Conservation (phyloP, 2,888 invertebrate genomes). For the Entomobrya proxima region DNA sequence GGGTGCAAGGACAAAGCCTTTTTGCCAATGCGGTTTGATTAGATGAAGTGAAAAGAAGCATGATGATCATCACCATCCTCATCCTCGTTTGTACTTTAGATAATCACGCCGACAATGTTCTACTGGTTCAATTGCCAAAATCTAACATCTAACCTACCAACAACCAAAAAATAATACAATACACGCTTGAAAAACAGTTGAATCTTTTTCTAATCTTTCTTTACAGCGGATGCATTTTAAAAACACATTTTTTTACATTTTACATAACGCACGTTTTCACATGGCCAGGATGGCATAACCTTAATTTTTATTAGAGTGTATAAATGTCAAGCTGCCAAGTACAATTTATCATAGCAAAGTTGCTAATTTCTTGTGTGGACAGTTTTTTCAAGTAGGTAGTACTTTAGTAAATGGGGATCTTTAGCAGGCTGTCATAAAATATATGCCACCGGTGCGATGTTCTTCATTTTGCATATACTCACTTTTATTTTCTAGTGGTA, state of each 20-base stretch:
- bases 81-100: neutral
- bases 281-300: conserved; percentile 40
- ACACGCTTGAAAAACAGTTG: too few relatives aligned
- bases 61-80: neutral
- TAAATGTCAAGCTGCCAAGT: conserved; percentile 57
- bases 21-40: conserved; percentile 11
- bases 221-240: too few relatives aligned
- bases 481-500: neutral
- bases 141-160: neutral
- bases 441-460: too few relatives aligned
- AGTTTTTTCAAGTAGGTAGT: neutral
- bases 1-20: conserved; percentile 59
- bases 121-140: neutral
- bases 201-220: too few relatives aligned
- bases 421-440: neutral
- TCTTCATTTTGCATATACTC: neutral
- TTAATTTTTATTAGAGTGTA: conserved; percentile 60
- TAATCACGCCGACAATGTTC: conserved; percentile 17
- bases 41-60: conserved; percentile 8
- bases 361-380: neutral
- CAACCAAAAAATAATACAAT: too few relatives aligned
- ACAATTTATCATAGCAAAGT: conserved; percentile 44
- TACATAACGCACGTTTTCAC: neutral
- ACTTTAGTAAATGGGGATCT: neutral
- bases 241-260: neutral